Evolutionary conservation across 2,113 vertebrate species (phyloP).

Genomic region (Cygnus buccinator): DNA sequence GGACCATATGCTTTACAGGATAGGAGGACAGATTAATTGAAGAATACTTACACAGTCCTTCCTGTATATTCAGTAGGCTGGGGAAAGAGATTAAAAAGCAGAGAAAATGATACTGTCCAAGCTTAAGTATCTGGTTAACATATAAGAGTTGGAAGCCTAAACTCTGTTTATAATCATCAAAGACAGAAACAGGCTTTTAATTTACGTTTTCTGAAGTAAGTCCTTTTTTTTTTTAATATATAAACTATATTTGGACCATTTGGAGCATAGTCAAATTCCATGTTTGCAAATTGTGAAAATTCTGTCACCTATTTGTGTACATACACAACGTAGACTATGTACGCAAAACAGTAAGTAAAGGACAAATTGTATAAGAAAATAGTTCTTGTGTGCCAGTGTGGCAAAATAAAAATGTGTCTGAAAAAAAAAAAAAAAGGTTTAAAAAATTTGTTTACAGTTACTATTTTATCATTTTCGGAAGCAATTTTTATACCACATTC

Average conservation of each 20-base stretch:
- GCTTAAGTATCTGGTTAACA: background rate
- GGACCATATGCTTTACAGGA: background rate
- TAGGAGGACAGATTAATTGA: background rate
- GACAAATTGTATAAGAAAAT: background rate
- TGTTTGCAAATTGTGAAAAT: background rate
- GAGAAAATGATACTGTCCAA: background rate
- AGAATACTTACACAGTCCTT: background rate
- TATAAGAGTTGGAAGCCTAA: background rate
- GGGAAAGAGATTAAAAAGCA: background rate
- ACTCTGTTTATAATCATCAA: background rate
- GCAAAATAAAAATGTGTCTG: background rate
- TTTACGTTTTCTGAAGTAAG: background rate
- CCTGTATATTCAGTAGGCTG: background rate
- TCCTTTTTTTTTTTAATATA: fast-evolving
- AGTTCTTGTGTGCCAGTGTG: background rate
- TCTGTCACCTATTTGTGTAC: background rate
- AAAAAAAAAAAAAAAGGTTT: background rate
- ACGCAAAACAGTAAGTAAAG: background rate
- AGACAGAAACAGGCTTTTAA: background rate
- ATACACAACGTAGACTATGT: background rate
- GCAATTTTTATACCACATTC: background rate
- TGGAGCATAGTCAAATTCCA: background rate
- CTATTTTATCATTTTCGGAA: background rate
- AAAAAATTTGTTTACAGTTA: background rate
- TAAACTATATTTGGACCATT: background rate